Evolutionary conservation across 2,113 vertebrate species (phyloP).

Genomic region (Xenopus laevis): DNA sequence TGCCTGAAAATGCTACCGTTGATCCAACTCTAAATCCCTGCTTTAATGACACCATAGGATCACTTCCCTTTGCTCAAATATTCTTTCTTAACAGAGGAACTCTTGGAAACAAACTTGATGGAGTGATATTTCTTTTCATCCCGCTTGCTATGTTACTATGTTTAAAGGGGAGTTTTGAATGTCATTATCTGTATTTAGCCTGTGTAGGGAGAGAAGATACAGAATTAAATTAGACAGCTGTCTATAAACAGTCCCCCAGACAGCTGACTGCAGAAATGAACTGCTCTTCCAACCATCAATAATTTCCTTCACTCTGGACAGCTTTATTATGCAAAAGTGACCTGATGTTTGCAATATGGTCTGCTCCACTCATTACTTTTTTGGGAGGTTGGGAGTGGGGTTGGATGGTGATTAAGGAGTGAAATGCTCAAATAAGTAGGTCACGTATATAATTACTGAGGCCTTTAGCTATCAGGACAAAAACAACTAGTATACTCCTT

Average conservation of each 20-base stretch:
- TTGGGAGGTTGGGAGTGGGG: not conserved
- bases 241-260: constrained; percentile 33
- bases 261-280: constrained; percentile 22
- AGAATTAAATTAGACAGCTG: constrained; percentile 9
- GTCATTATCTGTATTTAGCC: no score
- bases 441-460: not conserved
- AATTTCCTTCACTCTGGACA: constrained; percentile 27
- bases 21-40: no score
- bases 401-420: not conserved
- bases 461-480: no score
- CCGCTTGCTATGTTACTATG: not conserved
- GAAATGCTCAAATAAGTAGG: not conserved
- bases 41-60: not conserved
- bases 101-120: not conserved
- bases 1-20: no score
- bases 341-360: constrained; percentile 22
- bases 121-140: constrained; percentile 8
- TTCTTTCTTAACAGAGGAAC: not conserved
- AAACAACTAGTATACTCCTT: no score
- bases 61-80: no score
- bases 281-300: constrained; percentile 30
- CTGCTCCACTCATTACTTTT: constrained; percentile 13
- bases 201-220: not conserved
- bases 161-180: no score
- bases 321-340: constrained; percentile 26